Evolutionary conservation across 2,797 vertebrate genomes (phyloP), one percentile per base, ranked within the genome.

Genomic region (Neosilurus mollespiculum): DNA sequence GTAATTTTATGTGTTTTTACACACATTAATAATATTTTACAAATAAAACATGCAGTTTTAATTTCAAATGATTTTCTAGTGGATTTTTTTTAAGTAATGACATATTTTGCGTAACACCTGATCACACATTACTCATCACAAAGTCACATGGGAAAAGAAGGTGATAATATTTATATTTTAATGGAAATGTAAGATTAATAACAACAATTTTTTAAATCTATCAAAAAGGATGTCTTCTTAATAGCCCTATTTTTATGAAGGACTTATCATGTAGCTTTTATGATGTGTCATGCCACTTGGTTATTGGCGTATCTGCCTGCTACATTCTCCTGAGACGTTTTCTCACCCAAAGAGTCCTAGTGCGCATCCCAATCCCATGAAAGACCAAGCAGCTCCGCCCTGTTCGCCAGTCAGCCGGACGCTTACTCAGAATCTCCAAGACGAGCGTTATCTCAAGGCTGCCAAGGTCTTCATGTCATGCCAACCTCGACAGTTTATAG

Each of bases 361-460:
- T 14, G 58, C 2, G 1, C 73, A 61, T 77, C 56, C 11, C 90
- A 90, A 92, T 92, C 90, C 93, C 92, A 61, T 4, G 90, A 93
- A 87, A 95, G 91, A 93, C 91, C 93, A 93, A 94, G 94, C 93
- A 95, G 94, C 93, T 91, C 92, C 94, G 90, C 85, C 77, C 90
- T 91, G 91, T 93, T 86, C 93, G 91, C 87, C 89, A 91, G 88
- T 93, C 91, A 90, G 90, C 92, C 92, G 92, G 93, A 88, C 91
- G 18, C 62, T 30, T 92, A 89, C 91, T 91, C 93, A 92, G 93
- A 94, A 94, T 89, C 87, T 88, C 90, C 87, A 90, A 90, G 92
- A 92, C 93, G 93, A 93, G 91, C 93, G 89, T 90, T 93, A 93
- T 94, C 94, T 94, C 93, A 95, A 95, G 94, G 92, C 85, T 92